Conservation (phyloP, 1,140 invertebrate species). For the Bicyclus anynana region DNA sequence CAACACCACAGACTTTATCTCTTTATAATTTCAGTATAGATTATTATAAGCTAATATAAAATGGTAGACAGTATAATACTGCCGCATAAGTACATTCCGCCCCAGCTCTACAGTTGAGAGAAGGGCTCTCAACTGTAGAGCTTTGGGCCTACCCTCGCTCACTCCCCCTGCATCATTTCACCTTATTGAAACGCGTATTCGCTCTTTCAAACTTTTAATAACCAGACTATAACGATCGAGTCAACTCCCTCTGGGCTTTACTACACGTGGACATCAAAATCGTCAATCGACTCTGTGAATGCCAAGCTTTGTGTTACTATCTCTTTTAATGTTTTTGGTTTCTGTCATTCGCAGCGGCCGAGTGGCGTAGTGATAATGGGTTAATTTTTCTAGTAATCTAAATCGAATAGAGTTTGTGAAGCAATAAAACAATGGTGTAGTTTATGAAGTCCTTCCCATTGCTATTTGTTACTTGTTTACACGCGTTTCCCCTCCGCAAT, state of each 20-base stretch:
- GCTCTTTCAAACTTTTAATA: constrained; percentile 39
- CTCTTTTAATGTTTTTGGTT: neutral
- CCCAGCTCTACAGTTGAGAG: constrained; percentile 12
- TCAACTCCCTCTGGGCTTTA: constrained; percentile 2
- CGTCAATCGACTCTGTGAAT: neutral
- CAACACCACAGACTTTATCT: too few relatives aligned
- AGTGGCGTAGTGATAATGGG: too few relatives aligned
- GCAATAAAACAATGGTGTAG: neutral
- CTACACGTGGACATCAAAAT: constrained; percentile 14
- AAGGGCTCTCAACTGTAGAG: too few relatives aligned
- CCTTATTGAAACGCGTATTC: constrained; percentile 23
- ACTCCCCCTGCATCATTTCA: constrained; percentile 16
- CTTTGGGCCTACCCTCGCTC: constrained; percentile 9
- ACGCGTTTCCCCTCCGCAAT: neutral
- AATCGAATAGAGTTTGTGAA: too few relatives aligned
- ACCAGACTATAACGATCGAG: constrained; percentile 24
- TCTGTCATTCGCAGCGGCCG: too few relatives aligned
- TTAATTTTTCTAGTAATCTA: too few relatives aligned
- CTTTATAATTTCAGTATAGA: too few relatives aligned
- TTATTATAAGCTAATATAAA: neutral
- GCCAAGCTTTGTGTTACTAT: neutral
- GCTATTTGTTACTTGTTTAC: neutral
- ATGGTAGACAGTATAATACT: neutral
- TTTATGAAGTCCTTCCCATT: neutral
- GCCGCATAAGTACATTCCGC: neutral